Evolutionary conservation across 2,797 vertebrate genomes (phyloP).

Genomic region (Synaphobranchus kaupii): DNA sequence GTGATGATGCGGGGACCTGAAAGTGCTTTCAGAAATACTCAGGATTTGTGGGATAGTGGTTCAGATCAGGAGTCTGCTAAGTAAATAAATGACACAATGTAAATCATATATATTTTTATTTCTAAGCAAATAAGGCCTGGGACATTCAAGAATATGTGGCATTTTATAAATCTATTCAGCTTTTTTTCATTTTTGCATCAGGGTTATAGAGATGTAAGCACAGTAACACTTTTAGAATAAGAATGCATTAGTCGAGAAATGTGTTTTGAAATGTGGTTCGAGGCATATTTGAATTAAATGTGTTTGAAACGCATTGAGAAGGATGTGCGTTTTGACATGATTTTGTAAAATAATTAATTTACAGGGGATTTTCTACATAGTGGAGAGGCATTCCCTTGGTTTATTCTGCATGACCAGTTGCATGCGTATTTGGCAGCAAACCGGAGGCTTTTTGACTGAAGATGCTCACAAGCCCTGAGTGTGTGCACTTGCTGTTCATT

Average conservation of each 20-base stretch:
- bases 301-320: not conserved
- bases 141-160: not conserved
- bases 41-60: not conserved
- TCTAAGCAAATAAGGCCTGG: not conserved
- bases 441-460: not conserved
- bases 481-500: not conserved
- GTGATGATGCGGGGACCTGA: not conserved
- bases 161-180: not conserved
- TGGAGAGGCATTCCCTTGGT: not conserved
- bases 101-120: not conserved
- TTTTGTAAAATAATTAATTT: not conserved
- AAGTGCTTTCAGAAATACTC: not conserved
- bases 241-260: not conserved
- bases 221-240: not conserved
- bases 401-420: not conserved
- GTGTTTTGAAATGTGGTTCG: not conserved
- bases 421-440: not conserved
- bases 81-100: not conserved
- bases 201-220: not conserved
- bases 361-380: not conserved
- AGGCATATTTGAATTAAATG: not conserved
- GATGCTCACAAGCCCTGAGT: not conserved
- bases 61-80: not conserved
- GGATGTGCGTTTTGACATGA: not conserved
- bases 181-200: not conserved